Conservation (phyloP, 2,797 vertebrate species). For the Rhadinocentrus ornatus region DNA sequence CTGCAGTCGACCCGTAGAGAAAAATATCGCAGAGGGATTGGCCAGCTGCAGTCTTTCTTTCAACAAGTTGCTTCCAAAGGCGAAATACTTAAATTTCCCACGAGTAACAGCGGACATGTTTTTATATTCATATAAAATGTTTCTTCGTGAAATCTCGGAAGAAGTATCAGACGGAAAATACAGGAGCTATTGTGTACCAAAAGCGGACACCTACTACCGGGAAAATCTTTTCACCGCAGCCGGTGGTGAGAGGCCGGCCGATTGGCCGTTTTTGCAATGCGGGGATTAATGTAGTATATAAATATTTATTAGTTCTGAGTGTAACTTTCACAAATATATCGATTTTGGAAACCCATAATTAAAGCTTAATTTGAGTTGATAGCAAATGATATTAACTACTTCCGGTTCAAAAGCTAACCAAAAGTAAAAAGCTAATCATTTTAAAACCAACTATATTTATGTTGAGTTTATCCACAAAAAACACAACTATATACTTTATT, state of each 20-base stretch:
- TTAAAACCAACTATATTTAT: too few species aligned
- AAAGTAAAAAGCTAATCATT: too few species aligned
- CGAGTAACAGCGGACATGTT: slow-evolving; percentile 24
- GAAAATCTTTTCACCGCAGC: neutral
- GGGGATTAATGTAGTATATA: too few species aligned
- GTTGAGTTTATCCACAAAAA: neutral
- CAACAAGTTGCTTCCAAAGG: slow-evolving; percentile 83
- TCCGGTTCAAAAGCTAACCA: slow-evolving; percentile 3
- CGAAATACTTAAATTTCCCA: slow-evolving; percentile 79
- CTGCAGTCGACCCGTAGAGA: slow-evolving; percentile 73
- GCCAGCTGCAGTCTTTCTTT: slow-evolving; percentile 76
- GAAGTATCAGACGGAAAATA: neutral
- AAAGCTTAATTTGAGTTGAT: neutral
- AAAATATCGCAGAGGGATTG: slow-evolving; percentile 78
- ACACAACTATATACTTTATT: neutral
- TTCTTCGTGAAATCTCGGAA: neutral
- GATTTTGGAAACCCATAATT: neutral
- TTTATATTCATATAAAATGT: too few species aligned
- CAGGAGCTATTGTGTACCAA: neutral
- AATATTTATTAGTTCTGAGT: too few species aligned
- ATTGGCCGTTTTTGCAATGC: neutral
- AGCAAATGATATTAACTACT: neutral
- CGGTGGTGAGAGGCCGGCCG: neutral
- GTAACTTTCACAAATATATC: too few species aligned
- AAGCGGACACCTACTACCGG: neutral